These are phyloP conservation scores for Coregonus ussuriensis DNA, from an alignment of 2,797 vertebrate genomes.

Conservation along the genomic window DNA sequence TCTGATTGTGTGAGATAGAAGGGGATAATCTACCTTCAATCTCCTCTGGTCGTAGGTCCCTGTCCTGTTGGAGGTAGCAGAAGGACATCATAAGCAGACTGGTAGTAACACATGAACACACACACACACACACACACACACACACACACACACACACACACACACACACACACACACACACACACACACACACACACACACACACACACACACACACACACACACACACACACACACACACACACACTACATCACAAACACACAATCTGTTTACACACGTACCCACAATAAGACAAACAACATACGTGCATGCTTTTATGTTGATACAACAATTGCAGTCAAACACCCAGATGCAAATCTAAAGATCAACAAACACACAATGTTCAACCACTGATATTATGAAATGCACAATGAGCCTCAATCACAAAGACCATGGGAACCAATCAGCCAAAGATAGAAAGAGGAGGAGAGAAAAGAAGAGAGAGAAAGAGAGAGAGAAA, in stretches of 20 bases:
- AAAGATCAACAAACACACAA: slow-evolving; percentile 3
- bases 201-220: slow-evolving; percentile 11
- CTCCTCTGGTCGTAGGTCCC: slow-evolving; percentile 78
- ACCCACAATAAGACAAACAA: neutral
- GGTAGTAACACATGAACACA: slow-evolving; percentile 15
- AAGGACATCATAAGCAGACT: slow-evolving; percentile 26
- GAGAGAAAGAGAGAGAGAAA: neutral
- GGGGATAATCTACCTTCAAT: slow-evolving; percentile 70
- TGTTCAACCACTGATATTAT: neutral
- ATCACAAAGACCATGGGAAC: slow-evolving; percentile 1
- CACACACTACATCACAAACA: neutral
- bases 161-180: slow-evolving; percentile 4
- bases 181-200: slow-evolving; percentile 17
- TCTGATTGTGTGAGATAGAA: neutral
- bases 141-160: slow-evolving; percentile 12
- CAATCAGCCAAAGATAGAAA: slow-evolving; percentile 1
- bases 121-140: slow-evolving; percentile 19
- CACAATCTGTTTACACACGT: neutral
- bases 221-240: slow-evolving; percentile 27
- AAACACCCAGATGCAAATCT: slow-evolving; percentile 12
- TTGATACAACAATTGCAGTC: neutral
- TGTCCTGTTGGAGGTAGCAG: slow-evolving; percentile 66
- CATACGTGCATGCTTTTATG: slow-evolving; percentile 5
- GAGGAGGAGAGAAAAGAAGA: neutral
- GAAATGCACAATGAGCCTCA: neutral